Evolutionary conservation across 2,113 vertebrate species (phyloP).

Genomic region (Cettia cetti): DNA sequence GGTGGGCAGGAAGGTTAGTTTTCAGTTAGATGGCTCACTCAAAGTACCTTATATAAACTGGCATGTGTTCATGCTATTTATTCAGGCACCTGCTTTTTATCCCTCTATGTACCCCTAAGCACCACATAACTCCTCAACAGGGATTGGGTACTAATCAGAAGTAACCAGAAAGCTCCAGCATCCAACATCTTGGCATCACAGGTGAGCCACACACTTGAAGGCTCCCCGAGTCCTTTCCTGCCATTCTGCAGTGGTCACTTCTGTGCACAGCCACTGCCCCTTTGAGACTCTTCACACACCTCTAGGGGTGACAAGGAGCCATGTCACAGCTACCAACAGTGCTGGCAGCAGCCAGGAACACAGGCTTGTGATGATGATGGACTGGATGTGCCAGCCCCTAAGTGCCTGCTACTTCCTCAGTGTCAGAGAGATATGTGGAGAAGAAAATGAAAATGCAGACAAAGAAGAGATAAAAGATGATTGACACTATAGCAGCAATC

Average conservation of each 20-base stretch:
- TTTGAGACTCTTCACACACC: background rate
- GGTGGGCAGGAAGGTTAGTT: background rate
- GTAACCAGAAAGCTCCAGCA: background rate
- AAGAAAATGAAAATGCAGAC: background rate
- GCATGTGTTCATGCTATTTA: background rate
- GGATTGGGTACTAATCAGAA: background rate
- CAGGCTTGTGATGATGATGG: too few species aligned
- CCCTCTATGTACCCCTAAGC: background rate
- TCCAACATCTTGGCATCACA: background rate
- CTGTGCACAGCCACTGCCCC: background rate
- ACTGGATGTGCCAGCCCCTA: background rate
- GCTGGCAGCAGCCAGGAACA: background rate
- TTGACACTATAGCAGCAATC: background rate
- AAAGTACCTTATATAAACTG: background rate
- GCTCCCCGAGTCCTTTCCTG: background rate
- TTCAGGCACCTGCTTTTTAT: background rate
- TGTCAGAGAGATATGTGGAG: background rate
- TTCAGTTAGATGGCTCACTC: background rate
- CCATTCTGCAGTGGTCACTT: background rate
- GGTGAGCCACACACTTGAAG: background rate
- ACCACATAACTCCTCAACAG: rapidly evolving
- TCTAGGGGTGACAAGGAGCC: background rate
- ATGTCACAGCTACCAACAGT: background rate
- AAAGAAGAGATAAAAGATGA: background rate
- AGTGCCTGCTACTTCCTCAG: background rate